A percentile compares a stretch with the other conserved stretches of the same genome.
Conservation (phyloP, 2,888 invertebrate species). For the Cremastinae sp. region DNA sequence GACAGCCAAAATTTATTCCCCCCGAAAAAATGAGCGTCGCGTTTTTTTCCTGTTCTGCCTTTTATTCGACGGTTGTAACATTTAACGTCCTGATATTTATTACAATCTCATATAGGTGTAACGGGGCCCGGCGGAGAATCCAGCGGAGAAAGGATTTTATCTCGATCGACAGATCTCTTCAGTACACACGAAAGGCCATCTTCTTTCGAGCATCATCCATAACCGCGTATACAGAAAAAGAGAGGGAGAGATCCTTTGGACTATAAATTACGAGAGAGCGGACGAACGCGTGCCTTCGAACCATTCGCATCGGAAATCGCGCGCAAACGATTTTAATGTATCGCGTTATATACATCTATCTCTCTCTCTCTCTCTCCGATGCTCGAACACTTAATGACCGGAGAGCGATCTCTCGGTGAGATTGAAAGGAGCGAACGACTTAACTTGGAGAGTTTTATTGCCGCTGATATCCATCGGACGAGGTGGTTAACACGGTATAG, state of each 20-base stretch:
- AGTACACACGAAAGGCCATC: conserved; percentile 27
- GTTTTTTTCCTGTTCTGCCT: no score
- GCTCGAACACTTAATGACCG: conserved; percentile 60
- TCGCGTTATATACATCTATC: conserved; percentile 27
- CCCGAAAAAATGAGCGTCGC: no score
- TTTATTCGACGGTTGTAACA: neutral
- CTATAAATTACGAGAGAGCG: conserved; percentile 22
- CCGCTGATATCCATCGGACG: conserved; percentile 59
- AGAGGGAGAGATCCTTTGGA: conserved; percentile 14
- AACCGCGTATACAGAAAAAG: no score
- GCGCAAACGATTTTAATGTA: conserved; percentile 60
- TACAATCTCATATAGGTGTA: neutral
- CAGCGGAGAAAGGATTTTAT: conserved; percentile 17
- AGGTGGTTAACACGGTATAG: conserved; percentile 43
- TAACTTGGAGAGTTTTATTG: conserved; percentile 62
- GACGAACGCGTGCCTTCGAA: conserved; percentile 53
- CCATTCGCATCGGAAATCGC: conserved; percentile 56
- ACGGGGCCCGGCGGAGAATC: neutral
- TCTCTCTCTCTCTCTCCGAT: conserved; percentile 26
- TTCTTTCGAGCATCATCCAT: conserved; percentile 24
- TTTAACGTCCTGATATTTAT: conserved; percentile 9
- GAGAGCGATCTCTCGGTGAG: conserved; percentile 60
- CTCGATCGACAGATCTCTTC: conserved; percentile 26
- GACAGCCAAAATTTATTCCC: no score
- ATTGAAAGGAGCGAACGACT: conserved; percentile 62